phyloP scores from a whole-genome alignment of 1,140 invertebrate genomes.

The Lasioglossum baleicum region DNA sequence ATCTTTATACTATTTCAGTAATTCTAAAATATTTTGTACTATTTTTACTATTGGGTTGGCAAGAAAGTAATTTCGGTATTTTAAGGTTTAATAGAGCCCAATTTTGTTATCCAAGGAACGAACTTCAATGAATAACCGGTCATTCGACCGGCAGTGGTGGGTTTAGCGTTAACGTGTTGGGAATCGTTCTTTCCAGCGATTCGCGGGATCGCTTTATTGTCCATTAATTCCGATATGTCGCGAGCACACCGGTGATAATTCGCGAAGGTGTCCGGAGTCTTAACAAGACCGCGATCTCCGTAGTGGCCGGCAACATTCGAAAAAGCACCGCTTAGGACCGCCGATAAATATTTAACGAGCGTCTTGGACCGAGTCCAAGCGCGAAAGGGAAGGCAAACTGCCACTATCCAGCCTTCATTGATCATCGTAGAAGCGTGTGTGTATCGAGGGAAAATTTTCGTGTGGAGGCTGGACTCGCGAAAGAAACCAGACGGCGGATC shows the following conservation, averaged over 20 bases:
- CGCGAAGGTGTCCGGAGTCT: background rate
- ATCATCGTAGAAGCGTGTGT: conserved; percentile 42
- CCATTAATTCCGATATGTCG: background rate
- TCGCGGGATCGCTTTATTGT: background rate
- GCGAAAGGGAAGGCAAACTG: conserved; percentile 33
- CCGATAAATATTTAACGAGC: conserved; percentile 57
- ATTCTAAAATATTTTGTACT: too few species aligned
- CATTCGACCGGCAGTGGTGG: too few species aligned
- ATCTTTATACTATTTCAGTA: too few species aligned
- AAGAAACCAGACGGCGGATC: conserved; percentile 33
- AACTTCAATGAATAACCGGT: too few species aligned
- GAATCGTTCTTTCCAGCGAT: too few species aligned
- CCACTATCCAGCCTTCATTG: conserved; percentile 50
- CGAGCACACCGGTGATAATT: background rate
- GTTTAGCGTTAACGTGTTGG: too few species aligned
- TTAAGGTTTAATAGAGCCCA: too few species aligned
- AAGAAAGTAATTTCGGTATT: too few species aligned
- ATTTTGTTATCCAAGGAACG: too few species aligned
- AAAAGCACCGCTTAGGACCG: conserved; percentile 27
- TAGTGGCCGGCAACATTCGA: conserved; percentile 1
- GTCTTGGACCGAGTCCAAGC: conserved; percentile 43
- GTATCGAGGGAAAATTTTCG: conserved; percentile 46
- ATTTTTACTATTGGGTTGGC: too few species aligned
- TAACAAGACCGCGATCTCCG: background rate
- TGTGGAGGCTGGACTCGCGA: conserved; percentile 23